A percentile compares a stretch with the other conserved stretches of the same genome.
Evolutionary conservation across 2,888 invertebrate species (phyloP).

Genomic region (Agapostemon virescens): DNA sequence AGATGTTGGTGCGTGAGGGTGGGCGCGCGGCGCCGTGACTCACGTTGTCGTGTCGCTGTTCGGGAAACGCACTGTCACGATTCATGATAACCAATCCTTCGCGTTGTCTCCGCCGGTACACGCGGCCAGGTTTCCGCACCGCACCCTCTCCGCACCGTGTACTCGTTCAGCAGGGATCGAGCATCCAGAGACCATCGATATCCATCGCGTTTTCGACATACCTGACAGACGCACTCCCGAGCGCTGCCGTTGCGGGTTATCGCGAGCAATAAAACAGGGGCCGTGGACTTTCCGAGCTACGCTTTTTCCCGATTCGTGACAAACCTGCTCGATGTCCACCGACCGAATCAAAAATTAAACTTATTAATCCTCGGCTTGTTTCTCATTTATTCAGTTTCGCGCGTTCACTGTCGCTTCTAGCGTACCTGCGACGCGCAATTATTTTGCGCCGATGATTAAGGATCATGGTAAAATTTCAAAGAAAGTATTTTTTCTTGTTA

Average conservation of each 20-base stretch:
- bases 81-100: slow-evolving; percentile 54
- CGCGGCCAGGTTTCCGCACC: slow-evolving; percentile 30
- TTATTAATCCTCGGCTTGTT: not conserved
- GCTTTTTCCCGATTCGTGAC: not conserved
- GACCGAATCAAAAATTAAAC: not conserved
- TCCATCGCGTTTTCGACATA: slow-evolving; percentile 58
- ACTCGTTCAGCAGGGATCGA: slow-evolving; percentile 59
- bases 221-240: slow-evolving; percentile 54
- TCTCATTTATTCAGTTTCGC: not conserved
- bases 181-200: slow-evolving; percentile 67
- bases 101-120: slow-evolving; percentile 47
- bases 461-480: no score
- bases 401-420: not conserved
- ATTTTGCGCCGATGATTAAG: no score
- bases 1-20: not conserved
- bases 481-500: no score
- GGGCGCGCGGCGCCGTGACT: slow-evolving; percentile 12
- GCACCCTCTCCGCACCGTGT: slow-evolving; percentile 31
- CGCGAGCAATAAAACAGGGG: slow-evolving; percentile 18
- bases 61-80: slow-evolving; percentile 50
- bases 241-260: slow-evolving; percentile 24
- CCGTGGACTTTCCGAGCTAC: not conserved
- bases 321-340: not conserved
- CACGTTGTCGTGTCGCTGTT: slow-evolving; percentile 48
- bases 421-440: not conserved